These are phyloP conservation scores for Vulpes lagopus DNA, from an alignment of 2,113 vertebrate species.

Conservation along the genomic window DNA sequence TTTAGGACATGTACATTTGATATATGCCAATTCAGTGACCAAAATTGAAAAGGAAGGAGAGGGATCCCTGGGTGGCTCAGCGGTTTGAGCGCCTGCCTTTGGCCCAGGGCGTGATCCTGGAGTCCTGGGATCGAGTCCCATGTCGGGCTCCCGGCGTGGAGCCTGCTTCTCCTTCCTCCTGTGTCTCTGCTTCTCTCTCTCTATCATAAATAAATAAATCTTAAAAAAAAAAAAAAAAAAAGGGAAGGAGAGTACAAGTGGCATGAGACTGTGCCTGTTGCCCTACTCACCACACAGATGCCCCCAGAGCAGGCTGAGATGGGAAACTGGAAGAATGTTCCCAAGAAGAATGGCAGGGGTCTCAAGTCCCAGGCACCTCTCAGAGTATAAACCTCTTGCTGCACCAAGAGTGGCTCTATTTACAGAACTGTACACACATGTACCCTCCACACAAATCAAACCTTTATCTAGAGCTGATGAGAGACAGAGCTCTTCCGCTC, in stretches of 20 bases:
- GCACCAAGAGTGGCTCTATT: background rate
- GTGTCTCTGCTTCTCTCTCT: too few species aligned
- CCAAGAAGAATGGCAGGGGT: background rate
- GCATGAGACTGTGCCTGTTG: background rate
- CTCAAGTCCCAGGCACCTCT: background rate
- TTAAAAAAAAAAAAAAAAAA: too few species aligned
- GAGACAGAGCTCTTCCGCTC: background rate
- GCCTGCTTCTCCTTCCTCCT: too few species aligned
- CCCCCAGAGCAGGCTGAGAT: background rate
- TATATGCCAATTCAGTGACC: background rate
- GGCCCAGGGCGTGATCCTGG: too few species aligned
- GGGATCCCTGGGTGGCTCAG: too few species aligned
- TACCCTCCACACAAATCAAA: background rate
- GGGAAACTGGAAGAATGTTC: background rate
- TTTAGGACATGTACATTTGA: background rate
- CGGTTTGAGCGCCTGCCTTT: too few species aligned
- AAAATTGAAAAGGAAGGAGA: background rate
- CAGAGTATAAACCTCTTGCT: accelerated
- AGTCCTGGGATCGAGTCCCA: too few species aligned
- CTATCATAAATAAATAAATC: too few species aligned
- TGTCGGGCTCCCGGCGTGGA: too few species aligned
- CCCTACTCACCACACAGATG: background rate
- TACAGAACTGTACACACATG: background rate
- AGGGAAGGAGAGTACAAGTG: background rate
- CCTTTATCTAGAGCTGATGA: background rate